A percentile compares a stretch with the other conserved stretches of the same genome.
Conservation (phyloP, 2,888 invertebrate genomes). For the Volucella bombylans region DNA sequence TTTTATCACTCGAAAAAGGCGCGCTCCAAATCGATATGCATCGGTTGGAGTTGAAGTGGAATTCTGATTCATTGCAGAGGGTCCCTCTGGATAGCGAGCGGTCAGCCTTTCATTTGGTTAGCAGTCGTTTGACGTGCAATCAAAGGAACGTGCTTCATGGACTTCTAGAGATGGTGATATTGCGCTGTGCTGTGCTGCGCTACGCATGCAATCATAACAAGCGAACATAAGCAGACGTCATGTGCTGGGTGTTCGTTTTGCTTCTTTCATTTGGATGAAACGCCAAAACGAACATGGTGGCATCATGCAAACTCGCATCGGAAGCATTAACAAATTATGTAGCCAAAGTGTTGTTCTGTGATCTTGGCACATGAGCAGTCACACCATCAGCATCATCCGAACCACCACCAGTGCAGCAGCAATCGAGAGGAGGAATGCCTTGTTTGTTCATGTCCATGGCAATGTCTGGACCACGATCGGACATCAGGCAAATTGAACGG, state of each 20-base stretch:
- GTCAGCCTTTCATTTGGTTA: constrained; percentile 26
- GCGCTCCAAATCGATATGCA: constrained; percentile 31
- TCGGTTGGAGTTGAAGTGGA: not conserved
- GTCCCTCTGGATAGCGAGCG: constrained; percentile 17
- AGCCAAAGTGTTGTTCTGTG: constrained; percentile 22
- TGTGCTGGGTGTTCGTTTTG: constrained; percentile 51
- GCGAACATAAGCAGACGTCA: constrained; percentile 65
- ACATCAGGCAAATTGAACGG: constrained; percentile 41
- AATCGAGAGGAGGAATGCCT: not conserved
- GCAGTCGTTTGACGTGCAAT: constrained; percentile 42
- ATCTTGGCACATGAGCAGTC: constrained; percentile 6
- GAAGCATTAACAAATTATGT: constrained; percentile 69
- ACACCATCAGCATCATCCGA: constrained; percentile 26
- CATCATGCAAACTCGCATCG: constrained; percentile 72
- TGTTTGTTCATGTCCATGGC: not conserved
- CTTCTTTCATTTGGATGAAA: constrained; percentile 24
- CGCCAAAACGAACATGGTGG: constrained; percentile 70
- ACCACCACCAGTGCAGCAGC: constrained; percentile 46
- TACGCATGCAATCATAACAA: constrained; percentile 70
- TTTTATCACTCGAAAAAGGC: constrained; percentile 60
- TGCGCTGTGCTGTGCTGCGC: constrained; percentile 58
- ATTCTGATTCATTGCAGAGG: constrained; percentile 4
- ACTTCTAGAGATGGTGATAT: constrained; percentile 45
- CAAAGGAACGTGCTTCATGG: constrained; percentile 69
- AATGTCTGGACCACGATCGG: constrained; percentile 14